Percentiles rank a stretch among this genome's conserved stretches.
Conservation (phyloP, 1,140 invertebrate species). For the Acromyrmex heyeri region DNA sequence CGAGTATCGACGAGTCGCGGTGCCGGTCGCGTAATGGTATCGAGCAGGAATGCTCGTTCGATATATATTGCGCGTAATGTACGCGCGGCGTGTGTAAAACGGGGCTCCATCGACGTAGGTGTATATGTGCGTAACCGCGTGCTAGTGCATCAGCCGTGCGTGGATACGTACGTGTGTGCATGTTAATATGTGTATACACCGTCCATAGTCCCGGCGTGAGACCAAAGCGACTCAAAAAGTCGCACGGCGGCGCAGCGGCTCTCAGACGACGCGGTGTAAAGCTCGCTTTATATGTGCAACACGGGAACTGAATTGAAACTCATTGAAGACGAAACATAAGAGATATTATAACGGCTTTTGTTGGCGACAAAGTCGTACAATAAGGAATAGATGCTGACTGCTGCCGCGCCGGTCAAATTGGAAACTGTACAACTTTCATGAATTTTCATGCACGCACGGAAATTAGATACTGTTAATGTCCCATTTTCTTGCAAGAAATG, state of each 20-base stretch:
- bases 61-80: slow-evolving; percentile 57
- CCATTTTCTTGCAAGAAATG: background rate
- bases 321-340: slow-evolving; percentile 38
- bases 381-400: background rate
- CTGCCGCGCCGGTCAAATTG: background rate
- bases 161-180: background rate
- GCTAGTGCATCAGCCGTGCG: slow-evolving; percentile 28
- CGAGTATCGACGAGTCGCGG: slow-evolving; percentile 36
- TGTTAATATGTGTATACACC: slow-evolving; percentile 55
- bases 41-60: slow-evolving; percentile 54
- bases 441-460: background rate
- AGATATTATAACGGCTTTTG: slow-evolving; percentile 23
- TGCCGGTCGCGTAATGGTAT: slow-evolving; percentile 2
- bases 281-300: slow-evolving; percentile 39
- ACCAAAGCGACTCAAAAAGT: slow-evolving; percentile 86
- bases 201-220: slow-evolving; percentile 83
- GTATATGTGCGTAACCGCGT: slow-evolving; percentile 40
- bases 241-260: slow-evolving; percentile 84
- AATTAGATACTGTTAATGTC: background rate
- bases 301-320: slow-evolving; percentile 40
- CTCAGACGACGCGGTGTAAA: slow-evolving; percentile 75
- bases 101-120: slow-evolving; percentile 17
- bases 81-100: slow-evolving; percentile 47
- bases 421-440: background rate
- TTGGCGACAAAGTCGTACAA: slow-evolving; percentile 1